Base-by-base conservation (phyloP, 2,888 invertebrate species). In the Caenorhabditis japonica region DNA sequence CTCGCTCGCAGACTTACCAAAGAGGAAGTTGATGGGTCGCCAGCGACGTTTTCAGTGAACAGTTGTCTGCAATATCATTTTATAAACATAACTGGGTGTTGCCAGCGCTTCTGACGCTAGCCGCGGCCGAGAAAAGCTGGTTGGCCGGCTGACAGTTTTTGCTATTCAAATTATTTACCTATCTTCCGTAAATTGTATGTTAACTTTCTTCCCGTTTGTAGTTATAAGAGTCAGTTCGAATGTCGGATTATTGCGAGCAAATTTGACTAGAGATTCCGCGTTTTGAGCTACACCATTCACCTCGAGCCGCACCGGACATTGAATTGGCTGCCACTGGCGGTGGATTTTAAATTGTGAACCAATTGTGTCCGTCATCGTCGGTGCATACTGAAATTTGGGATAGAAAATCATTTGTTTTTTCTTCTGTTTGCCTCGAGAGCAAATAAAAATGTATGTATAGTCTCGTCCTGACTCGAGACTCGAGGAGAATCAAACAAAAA, bases 21-120 rank as follows among this genome's bases (percentile, higher is more conserved):
- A 58, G 66, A 62, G 38, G 68, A 62, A 25, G 66, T 71, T 46
- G 75, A 72, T 41, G 71, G 64, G 58, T 64, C 55, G 34, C 25
- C 53, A n/a, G 56, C 58, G 30, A 62, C 39, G 15, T 64, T 52
- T 33, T 44, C 10, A 33, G 52, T 60, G 44, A 71, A 58, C 49
- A 58, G 53, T 52, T 62, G 5, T 21, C 71, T 71, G 62, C 21
- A 71, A 59, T 44, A 38, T 39, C 23, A n/a, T n/a, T n/a, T n/a
- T n/a, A n/a, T n/a, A n/a, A n/a, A n/a, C n/a, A n/a, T n/a, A n/a
- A n/a, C n/a, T n/a, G n/a, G n/a, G n/a, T n/a, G n/a, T n/a, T n/a
- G n/a, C n/a, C n/a, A n/a, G n/a, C n/a, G n/a, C n/a, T n/a, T n/a
- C n/a, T n/a, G n/a, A n/a, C n/a, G n/a, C n/a, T n/a, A n/a, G n/a